Evolutionary conservation across 2,888 invertebrate genomes (phyloP).

Genomic region (Adelphocoris suturalis): DNA sequence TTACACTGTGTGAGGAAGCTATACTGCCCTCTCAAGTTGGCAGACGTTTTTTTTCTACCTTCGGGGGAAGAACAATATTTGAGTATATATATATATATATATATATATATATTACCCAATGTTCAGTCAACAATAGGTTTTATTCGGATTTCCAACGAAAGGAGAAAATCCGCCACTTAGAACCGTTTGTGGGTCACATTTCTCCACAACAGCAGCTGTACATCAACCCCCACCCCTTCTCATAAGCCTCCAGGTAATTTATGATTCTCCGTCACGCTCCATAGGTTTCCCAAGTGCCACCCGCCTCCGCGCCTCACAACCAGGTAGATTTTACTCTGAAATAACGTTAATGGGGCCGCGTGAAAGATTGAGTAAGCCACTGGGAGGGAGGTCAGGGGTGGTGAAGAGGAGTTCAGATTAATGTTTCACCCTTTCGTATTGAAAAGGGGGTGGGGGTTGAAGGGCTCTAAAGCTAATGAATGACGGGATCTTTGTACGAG

Average conservation of each 20-base stretch:
- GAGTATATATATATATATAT: too few relatives aligned
- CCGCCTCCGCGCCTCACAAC: not conserved
- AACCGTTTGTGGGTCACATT: not conserved
- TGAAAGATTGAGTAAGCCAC: conserved; percentile 1
- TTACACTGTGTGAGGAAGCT: too few relatives aligned
- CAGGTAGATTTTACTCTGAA: not conserved
- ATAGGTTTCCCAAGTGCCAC: conserved; percentile 10
- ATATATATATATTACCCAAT: too few relatives aligned
- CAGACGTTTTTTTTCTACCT: too few relatives aligned
- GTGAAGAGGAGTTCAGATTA: not conserved
- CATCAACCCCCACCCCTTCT: not conserved
- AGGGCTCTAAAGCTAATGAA: not conserved
- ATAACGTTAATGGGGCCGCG: not conserved
- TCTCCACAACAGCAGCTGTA: not conserved
- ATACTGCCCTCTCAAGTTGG: too few relatives aligned
- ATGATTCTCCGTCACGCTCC: conserved; percentile 10
- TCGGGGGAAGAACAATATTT: too few relatives aligned
- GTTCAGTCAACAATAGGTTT: too few relatives aligned
- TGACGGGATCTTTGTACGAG: not conserved
- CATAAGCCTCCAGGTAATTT: not conserved
- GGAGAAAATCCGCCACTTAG: too few relatives aligned
- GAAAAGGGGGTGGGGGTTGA: not conserved
- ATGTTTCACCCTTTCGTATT: not conserved
- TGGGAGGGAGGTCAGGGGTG: not conserved
- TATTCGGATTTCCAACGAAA: too few relatives aligned